A percentile compares a stretch with the other conserved stretches of the same genome.
These are phyloP conservation scores for Trialeurodes vaporariorum DNA, from an alignment of 1,140 invertebrate genomes.

Conservation along the genomic window DNA sequence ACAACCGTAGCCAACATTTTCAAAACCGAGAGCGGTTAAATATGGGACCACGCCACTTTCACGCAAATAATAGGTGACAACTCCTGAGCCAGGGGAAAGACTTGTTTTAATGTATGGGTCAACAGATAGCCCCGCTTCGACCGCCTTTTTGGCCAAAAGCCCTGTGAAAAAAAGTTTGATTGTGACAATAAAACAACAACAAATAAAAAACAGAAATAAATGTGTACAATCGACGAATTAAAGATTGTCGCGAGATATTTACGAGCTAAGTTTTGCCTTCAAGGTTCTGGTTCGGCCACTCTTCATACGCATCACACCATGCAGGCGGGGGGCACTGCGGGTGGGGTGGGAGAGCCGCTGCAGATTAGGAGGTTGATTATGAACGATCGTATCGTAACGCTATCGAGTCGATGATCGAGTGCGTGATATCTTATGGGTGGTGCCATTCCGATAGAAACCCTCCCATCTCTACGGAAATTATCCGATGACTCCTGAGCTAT, in stretches of 20 bases:
- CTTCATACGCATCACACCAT: too few species aligned
- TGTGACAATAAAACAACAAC: slow-evolving; percentile 12
- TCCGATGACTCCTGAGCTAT: too few species aligned
- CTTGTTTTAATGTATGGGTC: slow-evolving; percentile 93
- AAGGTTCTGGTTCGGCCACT: too few species aligned
- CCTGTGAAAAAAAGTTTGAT: slow-evolving; percentile 45
- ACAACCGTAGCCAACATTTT: slow-evolving; percentile 91
- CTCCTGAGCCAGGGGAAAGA: slow-evolving; percentile 90
- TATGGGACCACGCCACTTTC: slow-evolving; percentile 79
- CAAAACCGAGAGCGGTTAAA: slow-evolving; percentile 79
- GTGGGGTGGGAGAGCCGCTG: background rate
- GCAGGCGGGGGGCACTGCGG: background rate
- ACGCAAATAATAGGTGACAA: slow-evolving; percentile 91
- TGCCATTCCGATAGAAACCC: too few species aligned
- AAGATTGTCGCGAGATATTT: too few species aligned
- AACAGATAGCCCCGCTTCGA: slow-evolving; percentile 77
- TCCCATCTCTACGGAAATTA: too few species aligned
- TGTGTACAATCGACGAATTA: too few species aligned
- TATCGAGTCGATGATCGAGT: too few species aligned
- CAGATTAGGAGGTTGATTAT: too few species aligned
- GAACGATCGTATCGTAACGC: too few species aligned
- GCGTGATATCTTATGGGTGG: too few species aligned
- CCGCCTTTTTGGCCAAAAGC: slow-evolving; percentile 86
- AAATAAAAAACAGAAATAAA: background rate
- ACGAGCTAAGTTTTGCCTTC: too few species aligned